Evolutionary conservation across 2,888 invertebrate genomes (phyloP).

Genomic region (Sphaerolaimus hirsutus): DNA sequence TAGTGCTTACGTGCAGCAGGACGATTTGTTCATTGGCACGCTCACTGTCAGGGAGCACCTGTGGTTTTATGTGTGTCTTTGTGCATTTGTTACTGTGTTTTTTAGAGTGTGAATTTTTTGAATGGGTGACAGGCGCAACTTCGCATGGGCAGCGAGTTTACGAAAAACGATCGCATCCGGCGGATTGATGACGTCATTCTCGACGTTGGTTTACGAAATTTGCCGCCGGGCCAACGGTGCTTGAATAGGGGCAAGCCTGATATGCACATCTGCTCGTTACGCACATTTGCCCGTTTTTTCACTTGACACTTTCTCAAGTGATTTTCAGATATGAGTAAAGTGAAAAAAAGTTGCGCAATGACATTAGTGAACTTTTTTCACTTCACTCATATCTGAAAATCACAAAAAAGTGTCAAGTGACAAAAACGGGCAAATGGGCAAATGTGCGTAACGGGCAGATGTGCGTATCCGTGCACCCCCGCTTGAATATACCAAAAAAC

Average conservation of each 20-base stretch:
- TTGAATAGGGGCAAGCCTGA: too few species aligned
- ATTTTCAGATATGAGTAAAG: too few species aligned
- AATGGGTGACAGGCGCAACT: conserved; percentile 39
- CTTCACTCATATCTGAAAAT: too few species aligned
- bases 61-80: conserved; percentile 43
- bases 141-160: conserved; percentile 47
- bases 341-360: too few species aligned
- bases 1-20: conserved; percentile 71
- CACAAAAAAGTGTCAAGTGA: too few species aligned
- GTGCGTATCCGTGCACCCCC: neutral
- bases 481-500: neutral
- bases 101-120: neutral
- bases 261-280: too few species aligned
- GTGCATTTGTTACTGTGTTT: neutral
- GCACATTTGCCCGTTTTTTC: too few species aligned
- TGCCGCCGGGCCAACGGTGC: neutral
- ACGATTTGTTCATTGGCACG: conserved; percentile 60
- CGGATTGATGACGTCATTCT: conserved; percentile 41
- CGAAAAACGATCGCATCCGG: conserved; percentile 37
- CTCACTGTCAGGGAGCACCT: conserved; percentile 66
- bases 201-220: conserved; percentile 9
- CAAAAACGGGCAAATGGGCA: too few species aligned
- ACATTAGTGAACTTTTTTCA: too few species aligned
- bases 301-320: too few species aligned
- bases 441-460: too few species aligned